Evolutionary conservation across 2,113 vertebrate species (phyloP).

Genomic region (Pipra filicauda): DNA sequence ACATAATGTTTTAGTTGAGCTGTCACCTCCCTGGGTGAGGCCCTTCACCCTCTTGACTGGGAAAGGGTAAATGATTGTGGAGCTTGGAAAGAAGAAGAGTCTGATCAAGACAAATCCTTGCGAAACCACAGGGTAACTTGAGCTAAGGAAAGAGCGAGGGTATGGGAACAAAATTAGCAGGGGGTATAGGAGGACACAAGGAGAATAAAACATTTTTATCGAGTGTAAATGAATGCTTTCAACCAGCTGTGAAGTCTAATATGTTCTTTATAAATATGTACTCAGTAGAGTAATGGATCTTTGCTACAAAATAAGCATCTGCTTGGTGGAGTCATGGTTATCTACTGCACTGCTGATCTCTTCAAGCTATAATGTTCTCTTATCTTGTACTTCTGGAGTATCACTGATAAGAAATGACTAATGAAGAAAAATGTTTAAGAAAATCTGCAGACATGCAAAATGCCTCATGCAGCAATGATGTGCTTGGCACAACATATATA

Average conservation of each 20-base stretch:
- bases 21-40: neutral
- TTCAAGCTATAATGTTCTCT: neutral
- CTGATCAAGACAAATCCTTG: neutral
- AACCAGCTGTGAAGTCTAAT: neutral
- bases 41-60: neutral
- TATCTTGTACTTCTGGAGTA: neutral
- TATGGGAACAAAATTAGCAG: neutral
- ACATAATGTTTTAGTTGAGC: fast-evolving
- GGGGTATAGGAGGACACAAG: fast-evolving
- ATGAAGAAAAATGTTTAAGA: neutral
- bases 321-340: neutral
- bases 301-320: neutral
- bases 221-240: neutral
- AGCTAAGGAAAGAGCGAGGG: neutral
- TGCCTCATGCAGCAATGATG: neutral
- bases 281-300: neutral
- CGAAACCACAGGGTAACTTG: neutral
- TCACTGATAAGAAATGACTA: neutral
- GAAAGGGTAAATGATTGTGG: neutral
- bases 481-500: neutral
- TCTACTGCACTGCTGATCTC: neutral
- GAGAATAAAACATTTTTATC: neutral
- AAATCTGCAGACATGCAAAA: neutral
- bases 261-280: neutral
- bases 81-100: neutral